Conservation (phyloP, 2,888 invertebrate species). For the Megastigmus dorsalis region DNA sequence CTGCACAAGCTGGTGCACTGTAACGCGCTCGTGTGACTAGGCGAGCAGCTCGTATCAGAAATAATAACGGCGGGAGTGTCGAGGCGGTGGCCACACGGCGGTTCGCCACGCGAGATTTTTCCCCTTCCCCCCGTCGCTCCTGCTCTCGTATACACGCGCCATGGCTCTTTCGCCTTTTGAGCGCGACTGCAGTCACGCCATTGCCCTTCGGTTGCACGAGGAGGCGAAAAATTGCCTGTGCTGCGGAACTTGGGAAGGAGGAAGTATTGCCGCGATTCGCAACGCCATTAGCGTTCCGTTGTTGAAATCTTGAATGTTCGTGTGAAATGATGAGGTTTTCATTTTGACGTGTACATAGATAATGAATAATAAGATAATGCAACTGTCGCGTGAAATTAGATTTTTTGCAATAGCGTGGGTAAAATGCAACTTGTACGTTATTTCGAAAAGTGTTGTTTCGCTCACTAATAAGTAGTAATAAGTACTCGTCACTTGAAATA, state of each 20-base stretch:
- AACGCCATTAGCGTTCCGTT: neutral
- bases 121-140: slow-evolving; percentile 53
- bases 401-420: no score
- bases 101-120: slow-evolving; percentile 71
- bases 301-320: neutral
- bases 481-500: no score
- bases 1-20: no score
- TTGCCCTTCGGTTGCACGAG: neutral
- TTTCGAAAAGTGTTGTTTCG: no score
- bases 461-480: no score
- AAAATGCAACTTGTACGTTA: no score
- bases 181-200: slow-evolving; percentile 16
- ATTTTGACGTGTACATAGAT: no score
- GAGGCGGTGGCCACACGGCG: slow-evolving; percentile 69
- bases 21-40: no score
- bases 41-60: slow-evolving; percentile 58
- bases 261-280: neutral
- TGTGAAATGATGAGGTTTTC: neutral
- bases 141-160: no score
- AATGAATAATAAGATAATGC: neutral
- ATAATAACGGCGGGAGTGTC: slow-evolving; percentile 68
- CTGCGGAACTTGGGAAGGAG: no score
- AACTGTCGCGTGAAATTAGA: no score
- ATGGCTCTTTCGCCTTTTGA: no score
- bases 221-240: neutral